Conservation (phyloP, 1,140 invertebrate species). For the Pseudomyrmex cubaensis region DNA sequence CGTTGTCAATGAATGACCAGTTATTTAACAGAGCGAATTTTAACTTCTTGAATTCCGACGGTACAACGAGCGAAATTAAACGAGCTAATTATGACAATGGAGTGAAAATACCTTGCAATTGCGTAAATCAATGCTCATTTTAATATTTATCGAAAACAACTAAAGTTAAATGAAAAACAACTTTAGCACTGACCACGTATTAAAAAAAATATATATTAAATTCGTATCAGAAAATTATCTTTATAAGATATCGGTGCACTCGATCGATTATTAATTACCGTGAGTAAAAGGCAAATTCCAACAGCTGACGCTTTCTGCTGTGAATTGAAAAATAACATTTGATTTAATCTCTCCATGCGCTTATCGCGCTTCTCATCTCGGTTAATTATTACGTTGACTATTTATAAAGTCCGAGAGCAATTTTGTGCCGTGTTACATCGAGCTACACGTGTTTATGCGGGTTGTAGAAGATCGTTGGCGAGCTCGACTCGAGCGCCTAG, state of each 20-base stretch:
- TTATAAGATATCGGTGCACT: no score
- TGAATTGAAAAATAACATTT: no score
- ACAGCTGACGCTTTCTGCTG: no score
- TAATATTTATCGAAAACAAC: neutral
- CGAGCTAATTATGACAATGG: slow-evolving; percentile 15
- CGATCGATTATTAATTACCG: no score
- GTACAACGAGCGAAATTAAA: slow-evolving; percentile 25
- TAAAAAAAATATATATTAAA: no score
- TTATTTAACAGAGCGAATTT: slow-evolving; percentile 44
- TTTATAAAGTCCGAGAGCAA: neutral
- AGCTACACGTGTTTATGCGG: neutral
- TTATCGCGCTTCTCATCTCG: no score
- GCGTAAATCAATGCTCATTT: neutral
- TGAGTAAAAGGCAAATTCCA: no score
- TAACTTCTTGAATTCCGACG: slow-evolving; percentile 7
- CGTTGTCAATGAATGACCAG: slow-evolving; percentile 39
- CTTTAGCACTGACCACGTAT: no score
- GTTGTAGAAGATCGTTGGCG: neutral
- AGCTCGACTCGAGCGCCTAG: neutral
- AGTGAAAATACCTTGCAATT: slow-evolving; percentile 28
- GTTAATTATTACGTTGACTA: neutral
- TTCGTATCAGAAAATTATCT: no score
- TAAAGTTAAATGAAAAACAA: no score
- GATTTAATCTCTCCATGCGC: no score
- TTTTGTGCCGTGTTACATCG: neutral